A percentile compares a stretch with the other conserved stretches of the same genome.
Evolutionary conservation across 2,797 vertebrate genomes (phyloP).

Genomic region (Apodemus agrarius): DNA sequence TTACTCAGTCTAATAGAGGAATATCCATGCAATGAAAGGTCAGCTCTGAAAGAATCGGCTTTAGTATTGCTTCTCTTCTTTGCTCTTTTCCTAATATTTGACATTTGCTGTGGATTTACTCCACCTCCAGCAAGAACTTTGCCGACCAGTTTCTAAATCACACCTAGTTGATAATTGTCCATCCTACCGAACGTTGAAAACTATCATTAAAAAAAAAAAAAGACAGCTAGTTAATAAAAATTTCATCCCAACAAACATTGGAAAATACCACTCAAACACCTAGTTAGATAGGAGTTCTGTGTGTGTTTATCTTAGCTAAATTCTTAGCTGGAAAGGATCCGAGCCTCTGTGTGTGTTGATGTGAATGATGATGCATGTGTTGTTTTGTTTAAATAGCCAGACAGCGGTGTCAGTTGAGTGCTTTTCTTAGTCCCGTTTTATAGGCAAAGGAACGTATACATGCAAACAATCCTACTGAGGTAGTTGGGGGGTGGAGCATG

Average conservation of each 20-base stretch:
- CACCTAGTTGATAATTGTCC: constrained; percentile 49
- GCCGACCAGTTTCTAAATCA: constrained; percentile 6
- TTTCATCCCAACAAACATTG: constrained; percentile 54
- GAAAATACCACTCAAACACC: constrained; percentile 62
- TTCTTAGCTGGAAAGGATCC: background rate
- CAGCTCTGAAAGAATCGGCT: constrained; percentile 38
- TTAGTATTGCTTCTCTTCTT: constrained; percentile 67
- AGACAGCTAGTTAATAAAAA: constrained; percentile 9
- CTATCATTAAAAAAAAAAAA: constrained; percentile 23
- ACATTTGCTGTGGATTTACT: constrained; percentile 58
- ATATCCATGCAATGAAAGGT: constrained; percentile 31
- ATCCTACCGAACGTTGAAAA: constrained; percentile 45
- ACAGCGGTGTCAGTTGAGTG: background rate
- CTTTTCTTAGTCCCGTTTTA: background rate
- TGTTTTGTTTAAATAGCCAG: background rate
- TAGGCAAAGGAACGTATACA: background rate
- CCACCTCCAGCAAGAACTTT: background rate
- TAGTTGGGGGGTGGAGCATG: background rate
- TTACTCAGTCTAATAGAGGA: constrained; percentile 43
- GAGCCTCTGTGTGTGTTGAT: background rate
- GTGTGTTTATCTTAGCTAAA: background rate
- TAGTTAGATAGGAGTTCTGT: background rate
- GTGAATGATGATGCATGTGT: background rate
- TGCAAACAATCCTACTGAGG: background rate
- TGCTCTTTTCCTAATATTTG: constrained; percentile 61